Conservation (phyloP, 2,888 invertebrate genomes). For the Eupithecia subumbrata region DNA sequence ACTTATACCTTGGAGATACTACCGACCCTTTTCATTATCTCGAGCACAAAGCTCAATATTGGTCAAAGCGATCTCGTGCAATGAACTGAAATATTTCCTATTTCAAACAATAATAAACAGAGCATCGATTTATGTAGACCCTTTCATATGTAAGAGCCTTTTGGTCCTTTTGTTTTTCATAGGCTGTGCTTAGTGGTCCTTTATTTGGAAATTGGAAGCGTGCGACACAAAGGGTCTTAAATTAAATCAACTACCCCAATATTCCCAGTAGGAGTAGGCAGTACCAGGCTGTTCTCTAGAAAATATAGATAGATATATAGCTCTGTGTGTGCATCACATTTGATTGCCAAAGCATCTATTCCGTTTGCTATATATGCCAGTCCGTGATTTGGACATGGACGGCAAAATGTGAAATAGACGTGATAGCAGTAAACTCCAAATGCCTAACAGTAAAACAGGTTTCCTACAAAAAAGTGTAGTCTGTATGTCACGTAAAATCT, state of each 20-base stretch:
- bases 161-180: slow-evolving; percentile 67
- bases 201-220: slow-evolving; percentile 76
- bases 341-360: slow-evolving; percentile 51
- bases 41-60: slow-evolving; percentile 47
- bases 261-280: slow-evolving; percentile 64
- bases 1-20: slow-evolving; percentile 25
- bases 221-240: slow-evolving; percentile 75
- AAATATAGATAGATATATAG: slow-evolving; percentile 3
- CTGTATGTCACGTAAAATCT: no score
- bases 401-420: no score
- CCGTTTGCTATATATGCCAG: slow-evolving; percentile 36
- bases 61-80: slow-evolving; percentile 46
- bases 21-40: slow-evolving; percentile 47
- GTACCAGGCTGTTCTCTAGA: slow-evolving; percentile 48
- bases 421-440: no score
- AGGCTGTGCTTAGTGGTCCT: slow-evolving; percentile 64
- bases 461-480: no score
- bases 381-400: slow-evolving; percentile 21
- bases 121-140: slow-evolving; percentile 64
- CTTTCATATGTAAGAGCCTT: slow-evolving; percentile 60
- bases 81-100: slow-evolving; percentile 59
- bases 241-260: slow-evolving; percentile 76
- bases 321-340: slow-evolving; percentile 21
- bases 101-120: slow-evolving; percentile 63
- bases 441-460: no score